These are phyloP conservation scores for Hycleus cichorii DNA, from an alignment of 1,140 invertebrate species.

Conservation along the genomic window DNA sequence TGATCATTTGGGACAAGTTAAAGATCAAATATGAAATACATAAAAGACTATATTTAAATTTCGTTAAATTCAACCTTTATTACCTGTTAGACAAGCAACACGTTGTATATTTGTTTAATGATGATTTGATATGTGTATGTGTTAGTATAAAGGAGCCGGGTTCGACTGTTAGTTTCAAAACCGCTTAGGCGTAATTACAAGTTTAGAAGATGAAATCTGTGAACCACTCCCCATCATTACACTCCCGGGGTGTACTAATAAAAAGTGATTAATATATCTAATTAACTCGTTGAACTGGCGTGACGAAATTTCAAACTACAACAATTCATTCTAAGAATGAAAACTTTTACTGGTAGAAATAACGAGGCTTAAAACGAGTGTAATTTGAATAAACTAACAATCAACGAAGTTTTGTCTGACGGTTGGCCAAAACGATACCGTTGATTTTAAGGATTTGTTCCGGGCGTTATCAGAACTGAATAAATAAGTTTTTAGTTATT, in stretches of 20 bases:
- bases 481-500: slow-evolving; percentile 5
- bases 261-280: slow-evolving; percentile 33
- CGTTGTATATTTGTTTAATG: too few species aligned
- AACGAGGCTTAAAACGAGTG: slow-evolving; percentile 21
- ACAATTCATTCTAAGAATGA: slow-evolving; percentile 29
- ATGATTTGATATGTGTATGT: too few species aligned
- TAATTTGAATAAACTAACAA: slow-evolving; percentile 29
- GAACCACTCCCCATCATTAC: slow-evolving; percentile 23
- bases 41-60: background rate
- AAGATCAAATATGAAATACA: background rate
- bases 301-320: slow-evolving; percentile 25
- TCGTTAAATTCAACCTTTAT: background rate
- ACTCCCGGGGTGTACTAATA: slow-evolving; percentile 25
- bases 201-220: slow-evolving; percentile 24
- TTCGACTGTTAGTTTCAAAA: background rate
- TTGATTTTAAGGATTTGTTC: slow-evolving; percentile 26
- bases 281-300: slow-evolving; percentile 28
- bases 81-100: too few species aligned
- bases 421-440: background rate
- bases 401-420: slow-evolving; percentile 11
- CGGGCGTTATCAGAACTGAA: background rate
- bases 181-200: slow-evolving; percentile 18
- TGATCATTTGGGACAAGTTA: too few species aligned
- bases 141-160: too few species aligned
- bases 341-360: slow-evolving; percentile 26